These are phyloP conservation scores for Lophotriccus pileatus DNA, from an alignment of 2,797 vertebrate genomes.

Conservation along the genomic window DNA sequence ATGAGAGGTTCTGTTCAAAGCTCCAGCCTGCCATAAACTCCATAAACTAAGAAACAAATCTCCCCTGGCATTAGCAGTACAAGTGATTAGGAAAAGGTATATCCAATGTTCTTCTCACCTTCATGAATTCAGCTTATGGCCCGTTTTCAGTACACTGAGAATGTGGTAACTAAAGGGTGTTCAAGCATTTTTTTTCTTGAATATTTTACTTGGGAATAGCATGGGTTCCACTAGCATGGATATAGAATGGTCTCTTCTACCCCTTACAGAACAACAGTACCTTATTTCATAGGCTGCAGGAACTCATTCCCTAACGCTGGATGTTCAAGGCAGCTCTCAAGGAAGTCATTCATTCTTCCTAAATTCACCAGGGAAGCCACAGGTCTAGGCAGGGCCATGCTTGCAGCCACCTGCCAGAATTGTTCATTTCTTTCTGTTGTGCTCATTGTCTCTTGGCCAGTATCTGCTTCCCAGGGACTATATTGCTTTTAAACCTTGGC, in stretches of 20 bases:
- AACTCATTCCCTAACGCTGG: neutral
- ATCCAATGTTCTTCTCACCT: neutral
- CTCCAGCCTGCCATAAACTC: neutral
- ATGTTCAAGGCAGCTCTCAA: neutral
- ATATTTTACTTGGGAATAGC: neutral
- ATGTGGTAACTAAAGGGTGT: neutral
- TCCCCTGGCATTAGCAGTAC: neutral
- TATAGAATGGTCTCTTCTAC: neutral
- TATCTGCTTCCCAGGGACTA: neutral
- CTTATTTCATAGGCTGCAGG: neutral
- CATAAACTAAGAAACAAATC: neutral
- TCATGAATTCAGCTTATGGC: neutral
- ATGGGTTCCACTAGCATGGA: neutral
- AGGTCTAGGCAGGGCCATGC: neutral
- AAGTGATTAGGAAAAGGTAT: neutral
- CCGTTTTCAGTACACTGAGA: neutral
- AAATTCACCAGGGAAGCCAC: neutral
- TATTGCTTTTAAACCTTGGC: neutral
- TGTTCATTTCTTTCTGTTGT: neutral
- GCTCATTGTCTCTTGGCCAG: neutral
- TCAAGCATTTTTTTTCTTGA: neutral
- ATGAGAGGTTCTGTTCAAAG: neutral
- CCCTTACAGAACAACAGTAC: neutral
- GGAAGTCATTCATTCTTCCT: neutral
- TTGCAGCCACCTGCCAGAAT: neutral